These are phyloP conservation scores for Protaetia brevitarsis DNA, from an alignment of 1,140 invertebrate genomes.

Conservation along the genomic window DNA sequence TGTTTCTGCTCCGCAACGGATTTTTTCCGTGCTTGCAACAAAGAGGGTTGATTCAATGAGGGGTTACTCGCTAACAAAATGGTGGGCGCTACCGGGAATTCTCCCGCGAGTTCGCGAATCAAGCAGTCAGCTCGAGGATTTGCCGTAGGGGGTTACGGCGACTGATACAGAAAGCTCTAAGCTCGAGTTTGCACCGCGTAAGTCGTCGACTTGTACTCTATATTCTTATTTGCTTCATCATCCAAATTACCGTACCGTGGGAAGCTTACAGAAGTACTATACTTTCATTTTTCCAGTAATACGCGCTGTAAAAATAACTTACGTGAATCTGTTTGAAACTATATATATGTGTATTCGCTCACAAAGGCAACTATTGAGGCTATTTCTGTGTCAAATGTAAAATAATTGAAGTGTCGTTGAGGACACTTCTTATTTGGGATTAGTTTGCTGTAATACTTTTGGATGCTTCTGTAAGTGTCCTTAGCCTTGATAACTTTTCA, in stretches of 20 bases:
- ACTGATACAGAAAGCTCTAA: background rate
- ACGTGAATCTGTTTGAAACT: background rate
- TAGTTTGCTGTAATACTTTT: background rate
- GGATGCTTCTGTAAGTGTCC: background rate
- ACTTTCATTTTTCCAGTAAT: background rate
- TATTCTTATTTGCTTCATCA: background rate
- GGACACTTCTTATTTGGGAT: background rate
- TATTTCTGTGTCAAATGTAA: background rate
- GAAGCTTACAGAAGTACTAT: background rate
- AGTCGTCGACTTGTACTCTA: background rate
- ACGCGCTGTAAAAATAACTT: background rate
- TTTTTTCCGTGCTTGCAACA: constrained; percentile 5
- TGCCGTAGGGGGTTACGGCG: background rate
- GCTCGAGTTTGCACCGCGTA: background rate
- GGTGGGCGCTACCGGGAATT: background rate
- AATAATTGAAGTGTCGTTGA: background rate
- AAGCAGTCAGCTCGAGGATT: constrained; percentile 15
- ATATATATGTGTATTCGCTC: background rate
- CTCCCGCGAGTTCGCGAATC: constrained; percentile 9
- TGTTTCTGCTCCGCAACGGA: background rate
- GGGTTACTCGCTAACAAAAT: background rate
- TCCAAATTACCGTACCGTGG: background rate
- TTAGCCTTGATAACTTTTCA: background rate
- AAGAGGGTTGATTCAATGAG: constrained; percentile 3
- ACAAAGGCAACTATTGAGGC: background rate